Conservation (phyloP, 1,140 invertebrate genomes). For the Atta cephalotes region DNA sequence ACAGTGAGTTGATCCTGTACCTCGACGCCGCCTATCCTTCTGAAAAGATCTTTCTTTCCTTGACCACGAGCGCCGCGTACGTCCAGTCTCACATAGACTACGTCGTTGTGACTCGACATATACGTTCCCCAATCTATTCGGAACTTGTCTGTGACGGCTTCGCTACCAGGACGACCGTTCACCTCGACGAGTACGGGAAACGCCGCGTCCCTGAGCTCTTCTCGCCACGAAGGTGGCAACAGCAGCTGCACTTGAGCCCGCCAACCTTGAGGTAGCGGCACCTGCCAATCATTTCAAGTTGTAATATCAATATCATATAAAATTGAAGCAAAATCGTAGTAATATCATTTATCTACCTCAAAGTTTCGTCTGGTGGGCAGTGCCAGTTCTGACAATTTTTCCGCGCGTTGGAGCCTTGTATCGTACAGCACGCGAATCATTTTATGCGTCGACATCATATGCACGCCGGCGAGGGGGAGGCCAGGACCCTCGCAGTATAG, state of each 20-base stretch:
- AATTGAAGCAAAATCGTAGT: neutral
- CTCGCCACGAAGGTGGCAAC: conserved; percentile 93
- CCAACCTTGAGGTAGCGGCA: conserved; percentile 92
- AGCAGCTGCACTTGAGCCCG: conserved; percentile 92
- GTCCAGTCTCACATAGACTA: conserved; percentile 95
- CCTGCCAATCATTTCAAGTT: conserved; percentile 77
- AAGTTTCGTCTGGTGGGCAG: conserved; percentile 91
- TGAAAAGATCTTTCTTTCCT: conserved; percentile 92
- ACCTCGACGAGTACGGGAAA: conserved; percentile 95
- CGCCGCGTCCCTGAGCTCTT: conserved; percentile 93
- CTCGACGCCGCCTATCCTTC: conserved; percentile 93
- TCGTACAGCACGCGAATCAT: conserved; percentile 92
- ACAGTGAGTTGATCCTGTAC: conserved; percentile 96
- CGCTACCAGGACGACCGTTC: conserved; percentile 96
- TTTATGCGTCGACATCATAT: conserved; percentile 90
- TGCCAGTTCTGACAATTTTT: conserved; percentile 90
- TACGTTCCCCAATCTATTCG: conserved; percentile 96
- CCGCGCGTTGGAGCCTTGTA: conserved; percentile 89
- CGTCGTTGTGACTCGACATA: conserved; percentile 96
- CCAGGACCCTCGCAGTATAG: conserved; percentile 93
- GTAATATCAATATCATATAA: conserved; percentile 15
- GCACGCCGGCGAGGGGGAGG: conserved; percentile 92
- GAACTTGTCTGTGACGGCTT: conserved; percentile 95
- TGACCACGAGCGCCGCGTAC: conserved; percentile 94
- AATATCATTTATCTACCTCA: conserved; percentile 84